Percentiles rank a stretch among this genome's conserved stretches.
Evolutionary conservation across 64 coral and sea anemone genomes (phyloP).

Genomic region (Dendrophyllia cribrosa): DNA sequence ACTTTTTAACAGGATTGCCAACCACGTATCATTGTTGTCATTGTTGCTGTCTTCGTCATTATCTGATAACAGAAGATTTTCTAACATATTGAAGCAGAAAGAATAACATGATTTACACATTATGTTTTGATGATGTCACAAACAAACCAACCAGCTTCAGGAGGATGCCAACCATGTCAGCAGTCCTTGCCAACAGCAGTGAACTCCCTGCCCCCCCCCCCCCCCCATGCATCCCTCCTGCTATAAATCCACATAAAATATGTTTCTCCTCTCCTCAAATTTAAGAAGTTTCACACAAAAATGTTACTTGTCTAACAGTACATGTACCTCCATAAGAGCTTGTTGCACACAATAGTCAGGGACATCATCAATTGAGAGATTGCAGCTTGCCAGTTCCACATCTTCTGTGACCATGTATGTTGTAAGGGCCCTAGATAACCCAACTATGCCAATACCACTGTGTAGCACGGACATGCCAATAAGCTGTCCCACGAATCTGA

Average conservation of each 20-base stretch:
- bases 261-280: background rate
- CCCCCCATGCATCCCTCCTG: background rate
- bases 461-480: constrained; percentile 69
- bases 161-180: background rate
- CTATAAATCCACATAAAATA: background rate
- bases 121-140: background rate
- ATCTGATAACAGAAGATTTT: background rate
- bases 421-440: constrained; percentile 19
- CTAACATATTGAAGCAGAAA: constrained; percentile 6
- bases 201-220: background rate
- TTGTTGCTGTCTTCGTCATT: background rate
- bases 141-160: no score
- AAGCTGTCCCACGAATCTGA: constrained; percentile 51
- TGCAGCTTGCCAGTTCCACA: constrained; percentile 24
- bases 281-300: background rate
- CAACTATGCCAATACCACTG: constrained; percentile 53
- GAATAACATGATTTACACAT: constrained; percentile 4
- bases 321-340: background rate
- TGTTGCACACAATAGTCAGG: background rate
- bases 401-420: constrained; percentile 44
- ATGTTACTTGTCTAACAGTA: constrained; percentile 3
- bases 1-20: constrained; percentile 11
- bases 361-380: constrained; percentile 8
- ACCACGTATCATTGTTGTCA: constrained; percentile 4
- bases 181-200: constrained; percentile 10